These are phyloP conservation scores for Brachypteracias leptosomus DNA, from an alignment of 2,113 vertebrate species.

Conservation along the genomic window DNA sequence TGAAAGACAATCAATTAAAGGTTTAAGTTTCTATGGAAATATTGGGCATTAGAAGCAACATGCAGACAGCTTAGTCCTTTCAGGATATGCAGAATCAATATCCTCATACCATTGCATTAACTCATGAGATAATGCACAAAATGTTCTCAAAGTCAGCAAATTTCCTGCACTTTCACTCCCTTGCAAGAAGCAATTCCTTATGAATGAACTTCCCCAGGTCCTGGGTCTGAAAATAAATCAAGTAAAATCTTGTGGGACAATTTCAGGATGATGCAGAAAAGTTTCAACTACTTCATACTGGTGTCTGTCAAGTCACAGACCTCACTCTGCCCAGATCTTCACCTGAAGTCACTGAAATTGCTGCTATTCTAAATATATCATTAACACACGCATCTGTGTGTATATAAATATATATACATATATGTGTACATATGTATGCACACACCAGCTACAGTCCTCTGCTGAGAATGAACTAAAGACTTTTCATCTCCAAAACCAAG, in stretches of 20 bases:
- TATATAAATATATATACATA: neutral
- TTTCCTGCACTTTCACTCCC: neutral
- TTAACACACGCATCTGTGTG: neutral
- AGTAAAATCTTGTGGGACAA: neutral
- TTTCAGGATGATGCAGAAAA: neutral
- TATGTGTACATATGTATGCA: neutral
- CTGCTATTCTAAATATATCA: neutral
- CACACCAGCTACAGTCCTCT: neutral
- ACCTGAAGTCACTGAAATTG: neutral
- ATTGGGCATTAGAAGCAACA: conserved; percentile 1
- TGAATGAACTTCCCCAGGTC: neutral
- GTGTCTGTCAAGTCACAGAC: neutral
- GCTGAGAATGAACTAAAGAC: neutral
- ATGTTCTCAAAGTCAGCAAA: conserved; percentile 13
- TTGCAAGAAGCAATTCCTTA: neutral
- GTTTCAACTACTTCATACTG: neutral
- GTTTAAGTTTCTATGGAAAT: conserved; percentile 44
- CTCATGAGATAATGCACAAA: conserved; percentile 21
- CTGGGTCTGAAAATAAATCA: neutral
- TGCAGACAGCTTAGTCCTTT: conserved; percentile 6
- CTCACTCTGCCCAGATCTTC: neutral
- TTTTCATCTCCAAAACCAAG: neutral
- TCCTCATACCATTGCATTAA: neutral
- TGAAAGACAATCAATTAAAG: conserved; percentile 33
- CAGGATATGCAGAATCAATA: conserved; percentile 38